Percentiles rank a stretch among this genome's conserved stretches.
These are phyloP conservation scores for Oscheius sp. DNA, from an alignment of 2,888 invertebrate species.

Conservation along the genomic window DNA sequence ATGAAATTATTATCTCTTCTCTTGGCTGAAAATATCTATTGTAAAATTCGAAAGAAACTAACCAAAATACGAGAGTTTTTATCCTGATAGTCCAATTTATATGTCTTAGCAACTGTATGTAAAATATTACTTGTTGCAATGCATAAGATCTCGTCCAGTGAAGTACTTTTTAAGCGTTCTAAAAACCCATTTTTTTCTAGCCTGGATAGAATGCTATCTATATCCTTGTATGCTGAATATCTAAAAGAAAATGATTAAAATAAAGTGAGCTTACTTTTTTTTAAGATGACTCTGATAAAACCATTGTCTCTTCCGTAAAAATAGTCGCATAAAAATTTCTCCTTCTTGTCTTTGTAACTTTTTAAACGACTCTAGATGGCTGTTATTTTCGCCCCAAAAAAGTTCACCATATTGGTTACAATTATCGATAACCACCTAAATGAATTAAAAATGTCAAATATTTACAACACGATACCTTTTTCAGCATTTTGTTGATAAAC, in stretches of 20 bases:
- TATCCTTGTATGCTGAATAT: background rate
- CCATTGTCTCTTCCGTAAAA: slow-evolving; percentile 17
- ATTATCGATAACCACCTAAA: background rate
- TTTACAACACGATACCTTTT: background rate
- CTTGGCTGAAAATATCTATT: background rate
- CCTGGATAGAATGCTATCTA: background rate
- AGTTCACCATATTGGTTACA: background rate
- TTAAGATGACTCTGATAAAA: background rate
- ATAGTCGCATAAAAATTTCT: slow-evolving; percentile 21
- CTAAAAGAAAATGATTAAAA: background rate
- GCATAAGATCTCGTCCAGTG: background rate
- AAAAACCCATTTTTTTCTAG: background rate
- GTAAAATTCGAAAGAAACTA: background rate
- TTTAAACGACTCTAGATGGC: background rate
- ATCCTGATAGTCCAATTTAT: background rate
- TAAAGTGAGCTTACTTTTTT: slow-evolving; percentile 5
- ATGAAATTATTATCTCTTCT: background rate
- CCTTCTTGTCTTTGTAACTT: background rate
- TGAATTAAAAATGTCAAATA: background rate
- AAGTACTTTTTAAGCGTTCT: background rate
- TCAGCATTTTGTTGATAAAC: background rate
- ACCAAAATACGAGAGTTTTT: background rate
- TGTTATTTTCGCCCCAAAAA: background rate
- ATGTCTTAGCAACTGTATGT: background rate
- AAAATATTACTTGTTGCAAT: background rate